Evolutionary conservation across 1,140 invertebrate genomes (phyloP).

Genomic region (Melanaphis sacchari): DNA sequence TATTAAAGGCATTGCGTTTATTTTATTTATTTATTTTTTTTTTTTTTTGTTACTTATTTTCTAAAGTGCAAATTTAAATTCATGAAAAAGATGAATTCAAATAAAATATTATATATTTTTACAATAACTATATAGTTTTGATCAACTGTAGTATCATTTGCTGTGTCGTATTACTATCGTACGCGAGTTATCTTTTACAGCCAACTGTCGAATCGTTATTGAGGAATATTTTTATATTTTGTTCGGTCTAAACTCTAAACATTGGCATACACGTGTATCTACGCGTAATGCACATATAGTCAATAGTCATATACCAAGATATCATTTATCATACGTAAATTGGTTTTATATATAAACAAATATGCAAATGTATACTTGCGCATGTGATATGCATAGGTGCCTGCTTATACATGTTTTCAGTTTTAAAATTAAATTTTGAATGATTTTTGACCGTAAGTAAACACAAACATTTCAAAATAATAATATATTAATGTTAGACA

Average conservation of each 20-base stretch:
- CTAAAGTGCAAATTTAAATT: not conserved
- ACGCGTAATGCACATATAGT: not conserved
- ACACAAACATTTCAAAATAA: not conserved
- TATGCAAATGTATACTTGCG: not conserved
- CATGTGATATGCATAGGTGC: not conserved
- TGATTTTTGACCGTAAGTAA: not conserved
- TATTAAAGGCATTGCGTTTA: not conserved
- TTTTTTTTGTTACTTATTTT: not conserved
- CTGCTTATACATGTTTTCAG: not conserved
- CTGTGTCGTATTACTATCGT: not conserved
- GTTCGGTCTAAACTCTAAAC: not conserved
- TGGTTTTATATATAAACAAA: not conserved
- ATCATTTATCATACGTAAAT: not conserved
- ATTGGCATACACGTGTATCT: not conserved
- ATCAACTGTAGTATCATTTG: not conserved
- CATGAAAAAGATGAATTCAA: not conserved
- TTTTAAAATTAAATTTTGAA: not conserved
- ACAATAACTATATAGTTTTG: not conserved
- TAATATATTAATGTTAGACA: not conserved
- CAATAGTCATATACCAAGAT: not conserved
- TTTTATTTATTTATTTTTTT: no score
- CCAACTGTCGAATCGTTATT: not conserved
- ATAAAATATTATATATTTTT: slow-evolving; percentile 18
- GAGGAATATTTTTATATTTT: not conserved
- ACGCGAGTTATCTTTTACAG: not conserved